A percentile compares a stretch with the other conserved stretches of the same genome.
Conservation (phyloP, 1,140 invertebrate species). For the Heliconius hewitsoni region DNA sequence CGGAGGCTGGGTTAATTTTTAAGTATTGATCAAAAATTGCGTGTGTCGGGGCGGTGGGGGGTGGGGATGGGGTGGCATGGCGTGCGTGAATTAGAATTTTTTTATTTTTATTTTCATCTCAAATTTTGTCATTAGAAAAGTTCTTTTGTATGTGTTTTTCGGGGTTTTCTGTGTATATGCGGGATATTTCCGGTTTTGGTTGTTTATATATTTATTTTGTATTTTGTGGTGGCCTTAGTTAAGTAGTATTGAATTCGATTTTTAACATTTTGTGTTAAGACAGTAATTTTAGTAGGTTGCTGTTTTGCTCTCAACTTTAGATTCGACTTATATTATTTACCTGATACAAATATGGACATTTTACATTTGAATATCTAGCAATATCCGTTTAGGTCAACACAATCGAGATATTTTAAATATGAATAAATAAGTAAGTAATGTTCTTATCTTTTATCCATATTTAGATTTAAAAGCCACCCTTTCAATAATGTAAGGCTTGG, state of each 20-base stretch:
- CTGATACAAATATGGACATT: too few relatives aligned
- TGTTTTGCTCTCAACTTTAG: too few relatives aligned
- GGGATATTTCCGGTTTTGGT: not conserved
- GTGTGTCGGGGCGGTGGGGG: constrained; percentile 50
- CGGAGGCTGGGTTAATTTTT: constrained; percentile 77
- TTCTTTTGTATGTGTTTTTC: constrained; percentile 45
- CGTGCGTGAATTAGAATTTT: constrained; percentile 72
- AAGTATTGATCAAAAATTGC: constrained; percentile 80
- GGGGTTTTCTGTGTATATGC: not conserved
- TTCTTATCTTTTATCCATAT: too few relatives aligned
- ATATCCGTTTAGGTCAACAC: too few relatives aligned
- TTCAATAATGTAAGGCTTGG: not conserved
- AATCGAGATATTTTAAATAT: too few relatives aligned
- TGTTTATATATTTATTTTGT: not conserved
- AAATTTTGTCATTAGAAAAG: constrained; percentile 72
- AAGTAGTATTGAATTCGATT: not conserved
- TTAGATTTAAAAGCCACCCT: not conserved
- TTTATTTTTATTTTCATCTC: constrained; percentile 30
- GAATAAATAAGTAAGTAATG: too few relatives aligned
- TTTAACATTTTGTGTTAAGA: too few relatives aligned
- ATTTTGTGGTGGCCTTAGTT: not conserved
- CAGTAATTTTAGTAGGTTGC: too few relatives aligned
- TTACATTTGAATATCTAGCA: too few relatives aligned
- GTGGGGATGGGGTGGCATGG: constrained; percentile 25
- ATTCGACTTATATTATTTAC: too few relatives aligned